These are phyloP conservation scores for Pseudomyrmex pallidus DNA, from an alignment of 1,140 invertebrate species.

Conservation along the genomic window DNA sequence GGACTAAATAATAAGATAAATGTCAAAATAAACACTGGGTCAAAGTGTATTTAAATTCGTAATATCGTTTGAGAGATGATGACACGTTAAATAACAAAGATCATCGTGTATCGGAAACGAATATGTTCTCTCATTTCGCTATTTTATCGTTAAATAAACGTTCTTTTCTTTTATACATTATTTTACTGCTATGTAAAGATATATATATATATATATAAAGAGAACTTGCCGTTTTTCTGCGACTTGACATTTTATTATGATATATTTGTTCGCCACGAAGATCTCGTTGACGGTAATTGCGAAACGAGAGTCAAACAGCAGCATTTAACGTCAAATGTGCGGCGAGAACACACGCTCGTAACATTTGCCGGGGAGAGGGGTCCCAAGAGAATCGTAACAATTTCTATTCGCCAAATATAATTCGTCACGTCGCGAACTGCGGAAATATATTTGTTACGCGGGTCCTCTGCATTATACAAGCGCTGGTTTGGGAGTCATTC, in stretches of 20 bases:
- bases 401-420: slow-evolving; percentile 58
- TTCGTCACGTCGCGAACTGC: slow-evolving; percentile 50
- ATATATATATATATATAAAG: no score
- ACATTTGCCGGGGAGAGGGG: not conserved
- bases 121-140: not conserved
- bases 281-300: not conserved
- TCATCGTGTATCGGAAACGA: not conserved
- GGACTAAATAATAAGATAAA: no score
- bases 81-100: not conserved
- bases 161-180: not conserved
- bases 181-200: not conserved
- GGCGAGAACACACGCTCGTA: not conserved
- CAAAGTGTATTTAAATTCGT: not conserved
- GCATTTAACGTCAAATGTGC: slow-evolving; percentile 17
- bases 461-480: slow-evolving; percentile 34
- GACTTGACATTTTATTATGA: not conserved
- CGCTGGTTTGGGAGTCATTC: slow-evolving; percentile 54
- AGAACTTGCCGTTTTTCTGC: not conserved
- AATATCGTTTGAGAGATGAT: no score
- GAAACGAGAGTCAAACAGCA: slow-evolving; percentile 40
- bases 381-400: slow-evolving; percentile 40
- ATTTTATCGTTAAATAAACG: not conserved
- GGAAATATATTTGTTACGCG: slow-evolving; percentile 50
- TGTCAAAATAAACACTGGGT: not conserved
- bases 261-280: not conserved